Evolutionary conservation across 2,113 vertebrate species (phyloP).

Genomic region (Tachysurus vachellii): DNA sequence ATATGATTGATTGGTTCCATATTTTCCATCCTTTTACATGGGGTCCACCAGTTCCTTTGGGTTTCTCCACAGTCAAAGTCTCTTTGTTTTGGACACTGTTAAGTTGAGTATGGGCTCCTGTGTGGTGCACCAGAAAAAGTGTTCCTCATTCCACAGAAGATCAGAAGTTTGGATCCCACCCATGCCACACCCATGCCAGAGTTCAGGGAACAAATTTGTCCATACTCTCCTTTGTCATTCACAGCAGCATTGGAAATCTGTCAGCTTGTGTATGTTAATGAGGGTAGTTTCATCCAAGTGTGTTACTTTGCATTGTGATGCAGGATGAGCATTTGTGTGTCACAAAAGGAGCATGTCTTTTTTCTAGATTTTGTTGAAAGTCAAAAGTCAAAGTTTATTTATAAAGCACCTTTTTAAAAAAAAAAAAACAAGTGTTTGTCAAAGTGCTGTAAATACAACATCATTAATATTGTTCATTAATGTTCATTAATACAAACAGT

Average conservation of each 20-base stretch:
- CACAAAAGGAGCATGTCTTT: neutral
- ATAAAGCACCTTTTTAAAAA: too few relatives aligned
- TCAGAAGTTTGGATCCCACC: too few relatives aligned
- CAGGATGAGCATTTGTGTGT: neutral
- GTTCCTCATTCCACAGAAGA: too few relatives aligned
- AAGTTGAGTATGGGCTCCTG: neutral
- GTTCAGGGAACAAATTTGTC: too few relatives aligned
- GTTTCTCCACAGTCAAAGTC: neutral
- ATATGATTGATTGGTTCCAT: neutral
- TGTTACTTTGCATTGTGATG: neutral
- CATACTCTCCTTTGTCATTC: neutral
- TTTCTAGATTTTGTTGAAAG: too few relatives aligned
- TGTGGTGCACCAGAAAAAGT: neutral
- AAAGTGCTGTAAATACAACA: too few relatives aligned
- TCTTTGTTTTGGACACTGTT: neutral
- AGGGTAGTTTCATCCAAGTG: neutral
- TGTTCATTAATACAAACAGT: too few relatives aligned
- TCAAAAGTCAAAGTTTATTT: too few relatives aligned
- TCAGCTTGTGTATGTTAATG: neutral
- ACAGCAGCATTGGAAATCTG: neutral
- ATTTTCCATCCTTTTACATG: neutral
- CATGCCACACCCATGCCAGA: too few relatives aligned
- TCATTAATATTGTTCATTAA: too few relatives aligned
- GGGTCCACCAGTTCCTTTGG: neutral
- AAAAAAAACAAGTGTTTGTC: too few relatives aligned